Evolutionary conservation across 1,140 invertebrate genomes (phyloP).

Genomic region (Drosophila rufa): DNA sequence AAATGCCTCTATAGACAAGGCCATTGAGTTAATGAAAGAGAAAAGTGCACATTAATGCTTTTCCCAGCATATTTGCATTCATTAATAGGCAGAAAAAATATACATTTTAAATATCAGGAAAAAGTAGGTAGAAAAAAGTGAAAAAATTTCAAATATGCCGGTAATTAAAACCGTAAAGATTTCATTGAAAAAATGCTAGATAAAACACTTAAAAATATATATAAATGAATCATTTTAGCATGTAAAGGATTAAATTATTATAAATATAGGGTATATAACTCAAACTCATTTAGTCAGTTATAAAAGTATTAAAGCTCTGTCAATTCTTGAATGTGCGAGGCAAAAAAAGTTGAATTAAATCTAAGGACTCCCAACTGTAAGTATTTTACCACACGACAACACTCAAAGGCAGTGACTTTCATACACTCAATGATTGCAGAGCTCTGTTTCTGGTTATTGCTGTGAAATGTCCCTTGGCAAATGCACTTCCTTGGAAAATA

Average conservation of each 20-base stretch:
- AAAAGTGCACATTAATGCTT: slow-evolving; percentile 30
- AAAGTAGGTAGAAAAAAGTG: background rate
- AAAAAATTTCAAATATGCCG: background rate
- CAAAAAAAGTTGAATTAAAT: background rate
- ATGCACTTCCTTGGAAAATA: slow-evolving; percentile 38
- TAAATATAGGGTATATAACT: background rate
- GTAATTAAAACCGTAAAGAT: background rate
- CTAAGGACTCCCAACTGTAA: slow-evolving; percentile 4
- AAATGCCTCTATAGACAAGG: slow-evolving; percentile 33
- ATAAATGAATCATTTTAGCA: background rate
- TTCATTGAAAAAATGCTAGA: background rate
- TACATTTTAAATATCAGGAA: slow-evolving; percentile 4
- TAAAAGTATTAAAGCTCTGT: background rate
- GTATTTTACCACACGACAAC: background rate
- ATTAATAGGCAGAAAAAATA: slow-evolving; percentile 18
- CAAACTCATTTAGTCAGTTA: background rate
- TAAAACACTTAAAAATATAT: slow-evolving; percentile 1
- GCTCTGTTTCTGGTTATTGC: slow-evolving; percentile 55
- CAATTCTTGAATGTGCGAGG: background rate
- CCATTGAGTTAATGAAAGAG: slow-evolving; percentile 42
- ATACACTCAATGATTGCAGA: slow-evolving; percentile 20
- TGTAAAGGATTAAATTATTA: background rate
- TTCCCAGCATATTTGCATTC: slow-evolving; percentile 16
- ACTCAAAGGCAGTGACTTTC: background rate
- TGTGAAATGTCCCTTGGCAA: slow-evolving; percentile 51